Evolutionary conservation across 2,113 vertebrate species (phyloP).

Genomic region (Myrmophylax atrothorax): DNA sequence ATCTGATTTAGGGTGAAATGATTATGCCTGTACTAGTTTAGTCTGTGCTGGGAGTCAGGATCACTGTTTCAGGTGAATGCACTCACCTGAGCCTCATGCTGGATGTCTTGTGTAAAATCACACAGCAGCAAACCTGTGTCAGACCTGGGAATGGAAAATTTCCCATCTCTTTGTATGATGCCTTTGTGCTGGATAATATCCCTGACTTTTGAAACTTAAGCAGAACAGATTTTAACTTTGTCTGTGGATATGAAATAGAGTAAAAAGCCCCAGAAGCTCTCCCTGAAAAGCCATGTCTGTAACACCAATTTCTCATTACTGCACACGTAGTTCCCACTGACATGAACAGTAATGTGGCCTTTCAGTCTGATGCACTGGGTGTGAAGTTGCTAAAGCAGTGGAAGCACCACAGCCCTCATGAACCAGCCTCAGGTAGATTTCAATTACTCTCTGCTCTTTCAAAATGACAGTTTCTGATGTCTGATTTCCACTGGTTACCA

Average conservation of each 20-base stretch:
- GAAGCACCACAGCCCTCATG: neutral
- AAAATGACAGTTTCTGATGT: slow-evolving; percentile 23
- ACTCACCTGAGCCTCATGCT: neutral
- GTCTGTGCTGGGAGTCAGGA: neutral
- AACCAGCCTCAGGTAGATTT: slow-evolving; percentile 21
- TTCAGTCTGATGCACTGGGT: neutral
- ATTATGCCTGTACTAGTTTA: neutral
- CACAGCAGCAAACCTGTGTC: neutral
- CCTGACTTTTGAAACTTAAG: neutral
- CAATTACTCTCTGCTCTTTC: slow-evolving; percentile 16
- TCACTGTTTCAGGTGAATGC: neutral
- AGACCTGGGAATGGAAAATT: neutral
- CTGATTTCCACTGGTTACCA: neutral
- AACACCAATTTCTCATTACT: neutral
- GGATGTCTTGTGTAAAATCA: neutral
- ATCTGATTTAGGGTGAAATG: neutral
- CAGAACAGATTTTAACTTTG: neutral
- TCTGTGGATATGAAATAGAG: neutral
- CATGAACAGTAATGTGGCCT: neutral
- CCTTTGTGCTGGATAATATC: neutral
- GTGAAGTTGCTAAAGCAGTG: neutral
- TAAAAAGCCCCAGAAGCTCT: fast-evolving
- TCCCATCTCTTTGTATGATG: neutral
- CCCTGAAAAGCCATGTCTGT: neutral
- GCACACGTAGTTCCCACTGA: neutral